Conservation (phyloP, 1,140 invertebrate species). For the Catajapyx aquilonaris region DNA sequence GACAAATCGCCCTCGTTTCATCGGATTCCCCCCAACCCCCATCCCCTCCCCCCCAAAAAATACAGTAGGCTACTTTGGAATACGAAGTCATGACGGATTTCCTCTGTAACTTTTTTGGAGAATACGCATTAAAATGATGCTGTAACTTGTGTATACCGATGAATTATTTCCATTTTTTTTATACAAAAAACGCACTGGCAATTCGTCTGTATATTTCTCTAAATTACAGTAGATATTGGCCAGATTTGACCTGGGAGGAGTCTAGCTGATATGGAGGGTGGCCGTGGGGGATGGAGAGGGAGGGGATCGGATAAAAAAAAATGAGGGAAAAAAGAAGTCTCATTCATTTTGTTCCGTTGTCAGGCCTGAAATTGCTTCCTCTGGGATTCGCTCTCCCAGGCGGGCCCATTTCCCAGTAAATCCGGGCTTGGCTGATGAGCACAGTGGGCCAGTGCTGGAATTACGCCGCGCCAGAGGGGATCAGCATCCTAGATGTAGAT, state of each 20-base stretch:
- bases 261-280: neutral
- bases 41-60: too few relatives aligned
- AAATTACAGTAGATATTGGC: too few relatives aligned
- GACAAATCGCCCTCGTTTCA: too few relatives aligned
- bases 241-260: too few relatives aligned
- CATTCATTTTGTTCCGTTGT: neutral
- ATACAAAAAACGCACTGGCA: neutral
- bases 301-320: neutral
- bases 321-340: neutral
- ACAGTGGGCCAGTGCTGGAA: neutral
- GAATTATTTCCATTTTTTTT: neutral
- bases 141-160: neutral
- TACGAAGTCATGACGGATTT: too few relatives aligned
- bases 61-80: too few relatives aligned
- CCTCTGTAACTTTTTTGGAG: neutral
- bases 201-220: too few relatives aligned
- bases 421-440: neutral
- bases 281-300: neutral
- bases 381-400: neutral
- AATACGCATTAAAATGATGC: neutral
- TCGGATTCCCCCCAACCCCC: too few relatives aligned
- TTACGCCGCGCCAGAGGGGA: neutral
- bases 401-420: neutral
- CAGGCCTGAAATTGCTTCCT: neutral
- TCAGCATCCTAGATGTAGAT: neutral